A percentile compares a stretch with the other conserved stretches of the same genome.
phyloP scores from a whole-genome alignment of 1,140 invertebrate genomes.

The Macrostomum lignano region DNA sequence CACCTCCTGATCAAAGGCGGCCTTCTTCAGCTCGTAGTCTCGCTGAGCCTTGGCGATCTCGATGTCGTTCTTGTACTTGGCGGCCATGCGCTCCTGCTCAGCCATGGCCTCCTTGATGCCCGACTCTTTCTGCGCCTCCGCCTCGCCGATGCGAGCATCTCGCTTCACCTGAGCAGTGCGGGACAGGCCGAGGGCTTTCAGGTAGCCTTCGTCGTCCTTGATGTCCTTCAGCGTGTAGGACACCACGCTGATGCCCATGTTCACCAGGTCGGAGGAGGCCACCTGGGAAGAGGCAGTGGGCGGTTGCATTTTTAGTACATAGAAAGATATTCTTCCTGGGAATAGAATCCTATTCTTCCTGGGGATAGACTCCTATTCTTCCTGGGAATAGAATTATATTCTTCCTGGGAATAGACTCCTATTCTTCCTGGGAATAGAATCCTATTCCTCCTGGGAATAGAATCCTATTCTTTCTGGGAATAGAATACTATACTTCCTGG shows the following conservation, averaged over 20 bases:
- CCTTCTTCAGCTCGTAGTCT: conserved; percentile 86
- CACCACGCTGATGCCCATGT: conserved; percentile 90
- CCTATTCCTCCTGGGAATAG: too few relatives aligned
- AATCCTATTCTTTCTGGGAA: too few relatives aligned
- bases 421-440: too few relatives aligned
- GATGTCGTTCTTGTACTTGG: conserved; percentile 49
- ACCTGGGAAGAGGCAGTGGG: too few relatives aligned
- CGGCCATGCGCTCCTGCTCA: conserved; percentile 73
- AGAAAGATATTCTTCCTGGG: too few relatives aligned
- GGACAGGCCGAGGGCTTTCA: conserved; percentile 74
- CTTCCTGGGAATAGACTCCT: too few relatives aligned
- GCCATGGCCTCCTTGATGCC: conserved; percentile 47
- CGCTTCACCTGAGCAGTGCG: conserved; percentile 80
- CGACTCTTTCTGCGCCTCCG: conserved; percentile 39
- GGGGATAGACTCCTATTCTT: too few relatives aligned
- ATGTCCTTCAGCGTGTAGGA: conserved; percentile 70
- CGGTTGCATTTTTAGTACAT: too few relatives aligned
- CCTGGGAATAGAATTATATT: too few relatives aligned
- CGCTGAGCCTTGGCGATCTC: conserved; percentile 78
- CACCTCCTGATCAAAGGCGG: conserved; percentile 78
- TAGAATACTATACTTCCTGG: too few relatives aligned
- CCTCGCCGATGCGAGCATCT: conserved; percentile 77
- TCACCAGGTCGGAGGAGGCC: conserved; percentile 63
- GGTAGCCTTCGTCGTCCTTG: conserved; percentile 71
- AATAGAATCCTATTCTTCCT: too few relatives aligned